Conservation (phyloP, 2,113 vertebrate species). For the Leiothrix lutea region DNA sequence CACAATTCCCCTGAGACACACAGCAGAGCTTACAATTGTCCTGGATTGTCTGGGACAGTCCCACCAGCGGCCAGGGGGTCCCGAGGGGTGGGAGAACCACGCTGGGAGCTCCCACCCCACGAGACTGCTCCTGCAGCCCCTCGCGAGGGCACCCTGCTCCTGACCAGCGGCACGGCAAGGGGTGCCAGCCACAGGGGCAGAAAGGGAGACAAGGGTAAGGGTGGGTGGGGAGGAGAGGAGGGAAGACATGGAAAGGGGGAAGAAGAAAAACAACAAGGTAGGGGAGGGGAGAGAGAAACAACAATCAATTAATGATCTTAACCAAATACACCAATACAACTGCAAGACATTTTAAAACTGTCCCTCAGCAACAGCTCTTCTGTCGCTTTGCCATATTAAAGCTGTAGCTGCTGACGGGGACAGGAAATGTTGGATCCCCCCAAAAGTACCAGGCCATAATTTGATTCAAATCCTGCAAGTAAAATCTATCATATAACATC, state of each 20-base stretch:
- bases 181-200: constrained; percentile 9
- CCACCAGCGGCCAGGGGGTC: constrained; percentile 12
- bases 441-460: neutral
- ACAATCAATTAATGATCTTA: constrained; percentile 22
- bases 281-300: constrained; percentile 34
- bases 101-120: constrained; percentile 9
- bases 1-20: neutral
- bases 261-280: neutral
- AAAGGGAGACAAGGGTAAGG: neutral
- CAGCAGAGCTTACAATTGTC: constrained; percentile 58
- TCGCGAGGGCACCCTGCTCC: neutral
- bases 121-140: constrained; percentile 7
- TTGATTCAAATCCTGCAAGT: neutral
- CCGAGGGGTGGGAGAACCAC: neutral
- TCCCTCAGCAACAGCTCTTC: neutral
- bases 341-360: neutral
- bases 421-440: neutral
- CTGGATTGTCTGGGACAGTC: constrained; percentile 36
- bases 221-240: neutral
- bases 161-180: neutral
- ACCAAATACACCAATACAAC: neutral
- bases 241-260: neutral
- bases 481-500: neutral
- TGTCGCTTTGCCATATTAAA: neutral
- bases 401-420: neutral